Percentiles rank a stretch among this genome's conserved stretches.
These are phyloP conservation scores for Ia io DNA, from an alignment of 2,113 vertebrate species.

Conservation along the genomic window DNA sequence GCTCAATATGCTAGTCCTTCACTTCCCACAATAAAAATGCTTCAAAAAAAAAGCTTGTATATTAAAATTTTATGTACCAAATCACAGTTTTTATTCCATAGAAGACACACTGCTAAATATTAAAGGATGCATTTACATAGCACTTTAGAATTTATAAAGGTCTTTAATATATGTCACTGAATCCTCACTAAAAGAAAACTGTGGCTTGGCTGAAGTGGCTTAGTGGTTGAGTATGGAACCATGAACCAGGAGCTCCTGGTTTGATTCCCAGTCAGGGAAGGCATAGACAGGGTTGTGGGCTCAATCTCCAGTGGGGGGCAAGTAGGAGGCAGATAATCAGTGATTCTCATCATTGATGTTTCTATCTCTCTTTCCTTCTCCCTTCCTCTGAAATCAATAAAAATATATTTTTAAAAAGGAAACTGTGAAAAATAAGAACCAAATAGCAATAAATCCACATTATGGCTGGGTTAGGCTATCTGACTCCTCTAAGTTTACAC, in stretches of 20 bases:
- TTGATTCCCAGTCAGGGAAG: no score
- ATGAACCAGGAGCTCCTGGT: no score
- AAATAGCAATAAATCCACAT: background rate
- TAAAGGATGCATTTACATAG: background rate
- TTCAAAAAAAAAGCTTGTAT: background rate
- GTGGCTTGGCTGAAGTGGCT: no score
- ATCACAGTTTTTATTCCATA: background rate
- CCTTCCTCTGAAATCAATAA: no score
- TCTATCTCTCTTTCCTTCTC: no score
- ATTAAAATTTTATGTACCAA: background rate
- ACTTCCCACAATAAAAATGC: background rate
- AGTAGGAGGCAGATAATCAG: no score
- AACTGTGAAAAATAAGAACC: background rate
- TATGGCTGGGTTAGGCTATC: background rate
- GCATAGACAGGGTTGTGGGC: no score
- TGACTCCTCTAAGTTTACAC: background rate
- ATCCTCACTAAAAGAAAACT: background rate
- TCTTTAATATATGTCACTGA: background rate
- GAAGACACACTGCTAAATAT: background rate
- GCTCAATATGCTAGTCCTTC: background rate
- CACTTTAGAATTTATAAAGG: background rate
- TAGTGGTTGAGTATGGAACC: no score
- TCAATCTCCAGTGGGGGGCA: no score
- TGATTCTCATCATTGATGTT: no score
- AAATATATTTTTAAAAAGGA: no score